phyloP scores from a whole-genome alignment of 2,113 vertebrate species.

The Telmatochromis brachygnathus region DNA sequence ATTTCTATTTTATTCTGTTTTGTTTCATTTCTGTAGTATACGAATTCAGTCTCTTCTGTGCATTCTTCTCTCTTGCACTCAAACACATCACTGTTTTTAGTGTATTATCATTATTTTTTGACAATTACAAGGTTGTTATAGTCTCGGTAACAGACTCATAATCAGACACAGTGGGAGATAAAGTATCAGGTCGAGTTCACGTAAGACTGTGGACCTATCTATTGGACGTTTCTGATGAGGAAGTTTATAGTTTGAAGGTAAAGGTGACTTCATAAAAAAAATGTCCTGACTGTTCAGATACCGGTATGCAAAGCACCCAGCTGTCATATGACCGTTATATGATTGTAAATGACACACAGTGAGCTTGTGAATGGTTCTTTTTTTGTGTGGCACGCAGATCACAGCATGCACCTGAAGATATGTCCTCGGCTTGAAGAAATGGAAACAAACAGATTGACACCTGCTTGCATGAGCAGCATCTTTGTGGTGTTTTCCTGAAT shows the following conservation, averaged over 20 bases:
- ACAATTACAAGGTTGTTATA: neutral
- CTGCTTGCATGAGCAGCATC: neutral
- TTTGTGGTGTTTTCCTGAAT: neutral
- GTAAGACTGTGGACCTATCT: neutral
- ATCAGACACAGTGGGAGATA: neutral
- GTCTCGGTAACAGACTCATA: neutral
- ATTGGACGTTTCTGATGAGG: neutral
- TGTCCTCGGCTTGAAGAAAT: neutral
- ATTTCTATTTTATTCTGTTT: neutral
- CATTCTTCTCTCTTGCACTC: neutral
- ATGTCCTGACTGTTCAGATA: neutral
- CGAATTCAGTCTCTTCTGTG: neutral
- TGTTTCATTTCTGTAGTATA: neutral
- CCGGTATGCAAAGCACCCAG: neutral
- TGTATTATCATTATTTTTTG: neutral
- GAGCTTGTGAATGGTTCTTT: neutral
- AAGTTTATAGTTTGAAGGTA: neutral
- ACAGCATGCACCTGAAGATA: neutral
- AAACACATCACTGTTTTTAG: neutral
- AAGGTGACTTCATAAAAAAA: neutral
- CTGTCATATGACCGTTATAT: constrained; percentile 20
- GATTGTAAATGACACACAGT: neutral
- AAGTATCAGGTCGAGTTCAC: neutral
- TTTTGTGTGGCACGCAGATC: neutral
- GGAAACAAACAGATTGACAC: neutral